Base-by-base conservation (phyloP, 2,797 vertebrate species). In the Eleutherodactylus coqui region DNA sequence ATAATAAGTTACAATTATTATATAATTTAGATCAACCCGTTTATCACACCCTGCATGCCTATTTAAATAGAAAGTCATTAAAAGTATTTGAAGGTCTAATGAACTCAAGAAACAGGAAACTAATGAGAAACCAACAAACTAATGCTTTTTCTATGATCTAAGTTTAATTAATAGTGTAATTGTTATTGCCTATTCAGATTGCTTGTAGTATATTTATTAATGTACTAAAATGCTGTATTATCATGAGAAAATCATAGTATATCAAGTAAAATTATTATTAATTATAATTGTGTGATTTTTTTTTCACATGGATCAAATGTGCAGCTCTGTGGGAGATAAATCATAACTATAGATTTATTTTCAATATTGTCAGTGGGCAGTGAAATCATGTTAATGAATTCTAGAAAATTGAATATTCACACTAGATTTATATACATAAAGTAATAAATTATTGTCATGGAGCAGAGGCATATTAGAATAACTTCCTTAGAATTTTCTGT, bases 181-280 rank as follows among this genome's bases (percentile, higher is more conserved):
- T 62, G 11, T 14, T 32, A 13, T 29, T 62, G 27, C 29, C 7
- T 67, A 19, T 67, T 67, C 5, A 21, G 0, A 36, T 36, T 19
- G 9, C 32, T 27, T 5, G 1, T 21, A 34, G 32, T 16, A 38
- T 17, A 36, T 45, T 73, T 27, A 27, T 73, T 27, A 14, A 27
- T 73, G 1, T 27, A n/a, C 36, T n/a, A 27, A 27, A n/a, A 5
- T 27, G 4, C n/a, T 27, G 3, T n/a, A 11, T 38, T 55, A 24
- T 41, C n/a, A 21, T 76, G 7, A 38, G 27, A 7, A 45, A 79
- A 47, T 67, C 41, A 51, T 45, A 32, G 32, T 45, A 64, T 47
- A 67, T 64, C 41, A 80, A 67, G 41, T 67, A 34, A 19, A 80
- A 62, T 64, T 80, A 80, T 80, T 80, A 24, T 60, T 79, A 60